Percentiles rank a stretch among this genome's conserved stretches.
Conservation (phyloP, 2,888 invertebrate species). For the Drosophila putrida region DNA sequence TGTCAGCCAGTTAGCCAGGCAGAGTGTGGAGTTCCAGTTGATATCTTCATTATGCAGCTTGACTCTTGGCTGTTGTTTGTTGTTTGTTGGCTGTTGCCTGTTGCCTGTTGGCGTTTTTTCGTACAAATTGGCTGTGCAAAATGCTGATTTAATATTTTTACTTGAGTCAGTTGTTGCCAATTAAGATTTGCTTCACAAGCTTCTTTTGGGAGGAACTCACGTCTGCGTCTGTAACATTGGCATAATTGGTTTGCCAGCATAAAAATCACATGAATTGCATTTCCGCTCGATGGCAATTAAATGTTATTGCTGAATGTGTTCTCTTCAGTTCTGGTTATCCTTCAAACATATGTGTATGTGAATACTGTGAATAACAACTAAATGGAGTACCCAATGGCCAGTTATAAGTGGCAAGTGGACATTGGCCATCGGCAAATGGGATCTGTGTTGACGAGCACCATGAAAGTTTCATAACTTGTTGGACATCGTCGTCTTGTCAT, state of each 20-base stretch:
- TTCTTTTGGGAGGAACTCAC: conserved; percentile 28
- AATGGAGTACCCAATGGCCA: conserved; percentile 61
- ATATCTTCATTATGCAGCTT: conserved; percentile 79
- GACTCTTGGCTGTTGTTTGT: conserved; percentile 11
- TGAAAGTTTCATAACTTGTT: conserved; percentile 29
- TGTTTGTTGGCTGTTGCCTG: conserved; percentile 22
- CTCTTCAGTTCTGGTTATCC: conserved; percentile 57
- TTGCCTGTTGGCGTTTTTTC: conserved; percentile 66
- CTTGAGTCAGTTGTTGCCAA: conserved; percentile 57
- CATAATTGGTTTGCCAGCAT: conserved; percentile 76
- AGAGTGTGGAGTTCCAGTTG: conserved; percentile 44
- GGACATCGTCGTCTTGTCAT: conserved; percentile 66
- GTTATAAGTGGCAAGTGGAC: conserved; percentile 18
- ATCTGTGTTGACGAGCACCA: conserved; percentile 33
- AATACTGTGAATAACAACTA: conserved; percentile 42
- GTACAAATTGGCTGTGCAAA: conserved; percentile 76
- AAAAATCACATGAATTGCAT: conserved; percentile 80
- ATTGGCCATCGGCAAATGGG: conserved; percentile 12
- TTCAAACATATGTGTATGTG: conserved; percentile 31
- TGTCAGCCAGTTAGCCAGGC: conserved; percentile 14
- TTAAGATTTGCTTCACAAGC: conserved; percentile 57
- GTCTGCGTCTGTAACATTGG: conserved; percentile 45
- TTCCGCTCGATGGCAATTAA: conserved; percentile 75
- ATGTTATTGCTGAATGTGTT: conserved; percentile 44
- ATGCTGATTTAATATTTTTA: conserved; percentile 78